phyloP scores from a whole-genome alignment of 2,797 vertebrate genomes.

The Columba guinea region DNA sequence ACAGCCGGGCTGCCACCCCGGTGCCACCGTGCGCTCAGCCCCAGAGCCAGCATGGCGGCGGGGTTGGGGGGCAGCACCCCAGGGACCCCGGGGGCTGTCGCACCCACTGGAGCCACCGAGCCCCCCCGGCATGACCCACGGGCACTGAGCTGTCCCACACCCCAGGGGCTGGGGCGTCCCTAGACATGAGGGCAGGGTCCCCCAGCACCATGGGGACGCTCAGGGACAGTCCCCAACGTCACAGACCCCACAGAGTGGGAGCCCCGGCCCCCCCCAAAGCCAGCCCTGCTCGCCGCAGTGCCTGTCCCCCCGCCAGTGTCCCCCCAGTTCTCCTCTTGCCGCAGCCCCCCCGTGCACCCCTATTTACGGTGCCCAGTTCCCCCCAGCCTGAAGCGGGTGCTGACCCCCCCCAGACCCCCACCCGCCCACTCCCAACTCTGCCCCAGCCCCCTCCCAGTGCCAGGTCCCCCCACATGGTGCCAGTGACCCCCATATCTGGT shows the following conservation, averaged over 20 bases:
- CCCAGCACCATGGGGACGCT: neutral
- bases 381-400: neutral
- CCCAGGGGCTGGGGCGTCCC: rapidly evolving
- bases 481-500: neutral
- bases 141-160: neutral
- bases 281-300: neutral
- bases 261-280: neutral
- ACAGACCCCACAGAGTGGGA: neutral
- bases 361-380: neutral
- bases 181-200: neutral
- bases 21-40: neutral
- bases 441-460: neutral
- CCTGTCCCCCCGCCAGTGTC: neutral
- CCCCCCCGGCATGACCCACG: neutral
- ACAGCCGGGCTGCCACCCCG: neutral
- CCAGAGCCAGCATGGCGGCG: too few species aligned
- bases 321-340: neutral
- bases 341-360: too few species aligned
- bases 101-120: neutral
- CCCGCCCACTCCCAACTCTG: neutral
- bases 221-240: neutral
- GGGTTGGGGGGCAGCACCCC: neutral
- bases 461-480: neutral
- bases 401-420: neutral
- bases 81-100: neutral